These are phyloP conservation scores for Dinomys branickii DNA, from an alignment of 2,113 vertebrate species.

Conservation along the genomic window DNA sequence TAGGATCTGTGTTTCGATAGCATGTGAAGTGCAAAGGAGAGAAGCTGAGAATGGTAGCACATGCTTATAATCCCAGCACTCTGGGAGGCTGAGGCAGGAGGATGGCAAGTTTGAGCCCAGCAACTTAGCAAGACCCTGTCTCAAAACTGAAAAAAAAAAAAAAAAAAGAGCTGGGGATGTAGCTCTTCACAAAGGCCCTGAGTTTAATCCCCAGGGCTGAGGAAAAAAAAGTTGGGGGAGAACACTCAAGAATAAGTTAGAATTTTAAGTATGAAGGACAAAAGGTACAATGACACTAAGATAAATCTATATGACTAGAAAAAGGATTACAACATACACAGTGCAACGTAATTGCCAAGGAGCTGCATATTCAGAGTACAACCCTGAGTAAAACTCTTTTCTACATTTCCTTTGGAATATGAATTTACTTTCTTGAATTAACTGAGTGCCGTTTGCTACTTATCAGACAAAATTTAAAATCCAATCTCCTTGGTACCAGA, in stretches of 20 bases:
- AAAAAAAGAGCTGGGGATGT: background rate
- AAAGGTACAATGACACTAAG: background rate
- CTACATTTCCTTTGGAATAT: background rate
- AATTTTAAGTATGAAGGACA: background rate
- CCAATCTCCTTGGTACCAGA: background rate
- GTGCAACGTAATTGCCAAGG: background rate
- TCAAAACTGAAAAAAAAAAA: background rate
- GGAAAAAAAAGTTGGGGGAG: background rate
- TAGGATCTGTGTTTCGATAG: background rate
- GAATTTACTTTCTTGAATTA: constrained; percentile 1
- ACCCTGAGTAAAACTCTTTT: background rate
- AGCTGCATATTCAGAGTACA: background rate
- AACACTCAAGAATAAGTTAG: background rate
- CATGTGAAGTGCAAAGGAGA: background rate
- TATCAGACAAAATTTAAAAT: background rate
- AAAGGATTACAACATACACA: background rate
- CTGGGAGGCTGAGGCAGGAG: background rate
- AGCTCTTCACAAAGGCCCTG: background rate
- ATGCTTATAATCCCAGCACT: background rate
- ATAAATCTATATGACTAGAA: background rate
- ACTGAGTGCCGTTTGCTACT: background rate
- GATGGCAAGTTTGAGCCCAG: background rate
- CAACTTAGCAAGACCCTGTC: background rate
- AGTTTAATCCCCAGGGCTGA: background rate
- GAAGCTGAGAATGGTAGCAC: background rate